Evolutionary conservation across 2,888 invertebrate genomes (phyloP), one percentile per base, ranked within the genome.

Genomic region (Trissolcus brochymenae): DNA sequence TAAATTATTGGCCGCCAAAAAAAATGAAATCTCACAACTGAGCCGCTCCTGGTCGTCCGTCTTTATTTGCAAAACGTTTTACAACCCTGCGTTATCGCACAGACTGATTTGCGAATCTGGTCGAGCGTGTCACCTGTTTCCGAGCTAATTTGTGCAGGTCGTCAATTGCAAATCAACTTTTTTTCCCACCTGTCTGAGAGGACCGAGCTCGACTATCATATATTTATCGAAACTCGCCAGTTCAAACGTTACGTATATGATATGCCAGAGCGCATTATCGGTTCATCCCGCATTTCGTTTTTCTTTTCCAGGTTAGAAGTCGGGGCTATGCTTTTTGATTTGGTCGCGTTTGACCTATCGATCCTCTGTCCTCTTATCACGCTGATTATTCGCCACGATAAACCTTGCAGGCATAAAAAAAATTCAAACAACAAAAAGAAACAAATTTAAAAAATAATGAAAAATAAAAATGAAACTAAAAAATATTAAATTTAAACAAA

Each of bases 61-160:
- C 60, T 71, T 78, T 60, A 71, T 78, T 68, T 61, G 75, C 46
- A 67, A 72, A 74, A 49, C 60, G 65, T 55, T 75, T 68, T 68
- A 60, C 64, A 67, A 65, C 55, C 54, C 64, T 21, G 16, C 40
- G 57, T 21, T 62, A 60, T 59, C 62, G 49, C 43, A 50, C 54
- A 35, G 51, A 21, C 56, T 57, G 56, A 55, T 73, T 61, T 66
- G 21, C 35, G 49, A 67, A 67, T 61, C 53, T 49, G 50, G 56
- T 35, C 35, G 35, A 35, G 35, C 35, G n/a, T 46, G 46, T 46
- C 46, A 46, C 35, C 46, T 56, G 54, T 55, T 56, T 25, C 46
- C 46, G 1, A 46, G 46, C 14, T 46, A n/a, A 46, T 46, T 46
- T 11, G 16, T 46, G 9, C n/a, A 46, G 46, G 16, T 14, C 46